Evolutionary conservation across 2,113 vertebrate species (phyloP), one percentile per base, ranked within the genome.

Genomic region (Heteronetta atricapilla): DNA sequence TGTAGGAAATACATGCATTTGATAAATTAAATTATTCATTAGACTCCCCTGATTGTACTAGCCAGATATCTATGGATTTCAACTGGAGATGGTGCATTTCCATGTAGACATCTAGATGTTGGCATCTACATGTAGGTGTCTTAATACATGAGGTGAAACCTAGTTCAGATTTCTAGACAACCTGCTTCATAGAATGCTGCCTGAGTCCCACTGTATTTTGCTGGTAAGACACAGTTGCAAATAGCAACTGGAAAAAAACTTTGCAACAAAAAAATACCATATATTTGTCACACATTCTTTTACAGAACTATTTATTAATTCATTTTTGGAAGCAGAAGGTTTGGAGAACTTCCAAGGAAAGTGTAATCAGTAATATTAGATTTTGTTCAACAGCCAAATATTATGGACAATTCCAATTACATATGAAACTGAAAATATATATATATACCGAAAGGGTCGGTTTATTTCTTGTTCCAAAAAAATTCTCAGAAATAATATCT

Each of bases 311-410:
- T 38, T 70, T n/a, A 26, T 10, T 46, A 1, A 42, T 36, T 53
- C 14, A 15, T 77, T 75, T 70, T 77, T 50, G 5, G 8, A 69
- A 88, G 52, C 50, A 92, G 55, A 73, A 90, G 15, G 8, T 50
- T 88, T 94, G 94, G 74, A 90, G 42, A 69, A 11, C 31, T 76
- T 90, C 70, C 89, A 94, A 53, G 50, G 16, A 79, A 89, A 83
- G 17, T 28, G 48, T 63, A 72, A 93, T 73, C 52, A 68, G 60
- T 59, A 26, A 56, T 34, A 68, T 73, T 29, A 76, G 42, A n/a
- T 55, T 89, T 82, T 73, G 38, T 79, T 88, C 68, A 91, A 78
- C 5, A 31, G 56, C 60, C 58, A 95, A 42, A 63, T 40, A 11
- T 59, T 48, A 64, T 0, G 0, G 42, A 64, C 4, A 1, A 34